Conservation (phyloP, 2,113 vertebrate species). For the Pseudolaguvia tuberculata region DNA sequence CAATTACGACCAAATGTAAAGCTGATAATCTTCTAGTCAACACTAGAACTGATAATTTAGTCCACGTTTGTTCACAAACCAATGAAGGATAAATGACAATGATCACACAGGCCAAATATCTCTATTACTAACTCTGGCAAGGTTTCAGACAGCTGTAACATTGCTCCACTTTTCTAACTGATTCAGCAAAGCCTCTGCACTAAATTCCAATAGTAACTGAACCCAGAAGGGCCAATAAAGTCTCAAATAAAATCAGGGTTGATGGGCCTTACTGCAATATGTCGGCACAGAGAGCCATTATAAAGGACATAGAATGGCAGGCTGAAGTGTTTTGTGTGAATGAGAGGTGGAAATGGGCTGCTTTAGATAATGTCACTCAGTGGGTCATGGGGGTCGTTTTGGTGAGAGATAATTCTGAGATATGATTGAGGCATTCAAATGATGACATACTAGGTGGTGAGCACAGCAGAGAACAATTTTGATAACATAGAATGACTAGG, state of each 20-base stretch:
- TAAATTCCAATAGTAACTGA: conserved; percentile 46
- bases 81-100: conserved; percentile 39
- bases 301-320: conserved; percentile 9
- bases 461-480: not conserved
- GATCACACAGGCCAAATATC: conserved; percentile 14
- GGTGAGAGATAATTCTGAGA: conserved; percentile 22
- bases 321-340: conserved; percentile 29
- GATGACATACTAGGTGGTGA: conserved; percentile 14
- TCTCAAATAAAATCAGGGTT: conserved; percentile 35
- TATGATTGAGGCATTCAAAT: not conserved
- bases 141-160: conserved; percentile 46
- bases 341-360: conserved; percentile 24
- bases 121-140: conserved; percentile 50
- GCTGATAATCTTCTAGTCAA: conserved; percentile 17
- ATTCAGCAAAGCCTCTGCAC: conserved; percentile 46
- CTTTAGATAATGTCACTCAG: conserved; percentile 26
- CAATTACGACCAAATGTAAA: not conserved
- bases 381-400: conserved; percentile 22
- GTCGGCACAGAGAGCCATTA: conserved; percentile 24
- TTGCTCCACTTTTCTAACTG: conserved; percentile 45
- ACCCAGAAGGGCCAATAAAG: conserved; percentile 41
- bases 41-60: not conserved
- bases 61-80: conserved; percentile 47
- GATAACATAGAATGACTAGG: conserved; percentile 11
- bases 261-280: conserved; percentile 40